Base-by-base conservation (phyloP, 2,888 invertebrate genomes). In the Phania funesta region DNA sequence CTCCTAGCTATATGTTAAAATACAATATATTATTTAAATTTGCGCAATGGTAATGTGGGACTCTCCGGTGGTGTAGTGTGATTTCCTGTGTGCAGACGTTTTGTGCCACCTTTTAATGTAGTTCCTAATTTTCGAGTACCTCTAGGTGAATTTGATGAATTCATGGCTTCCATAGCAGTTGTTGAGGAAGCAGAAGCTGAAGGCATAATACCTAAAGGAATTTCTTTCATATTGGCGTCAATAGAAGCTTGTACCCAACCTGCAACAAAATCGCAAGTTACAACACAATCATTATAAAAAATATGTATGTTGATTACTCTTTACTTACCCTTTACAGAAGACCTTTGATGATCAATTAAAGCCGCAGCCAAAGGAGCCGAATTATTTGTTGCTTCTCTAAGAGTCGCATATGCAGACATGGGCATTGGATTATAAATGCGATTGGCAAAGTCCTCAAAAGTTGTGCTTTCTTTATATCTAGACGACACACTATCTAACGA, bases 381-480 rank as follows among this genome's bases (percentile, higher is more conserved):
- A 3, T 92, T 89, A n/a, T 83, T 83, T 24, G 86, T 84, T 52
- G 86, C 86, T 50, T 89, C 88, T 7, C 89, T 85, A 26, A 89
- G 70, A 1, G 86, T 88, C 24, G 86, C 85, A 74, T 87, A 84
- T 0, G 87, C 84, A 7, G 86, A 85, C 58, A 86, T 18, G 77
- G 93, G 93, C 83, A 94, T 92, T 0, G 95, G 95, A 83, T 93
- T 94, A 87, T 94, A 95, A 73, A 95, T 93, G 86, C 94, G 93
- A 13, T 94, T 93, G 74, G 94, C 93, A 90, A 97, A 99, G 84
- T 95, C 95, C 92, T 99, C 99, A 92, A 97, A 99, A 68, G 97
- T 97, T 84, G 96, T 94, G 79, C 94, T 94, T 89, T 95, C 95
- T 89, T 96, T 96, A 92, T 98, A 97, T 86, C 96, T 94, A 80